These are phyloP conservation scores for Gnatocerus cornutus DNA, from an alignment of 2,888 invertebrate species.

Conservation along the genomic window DNA sequence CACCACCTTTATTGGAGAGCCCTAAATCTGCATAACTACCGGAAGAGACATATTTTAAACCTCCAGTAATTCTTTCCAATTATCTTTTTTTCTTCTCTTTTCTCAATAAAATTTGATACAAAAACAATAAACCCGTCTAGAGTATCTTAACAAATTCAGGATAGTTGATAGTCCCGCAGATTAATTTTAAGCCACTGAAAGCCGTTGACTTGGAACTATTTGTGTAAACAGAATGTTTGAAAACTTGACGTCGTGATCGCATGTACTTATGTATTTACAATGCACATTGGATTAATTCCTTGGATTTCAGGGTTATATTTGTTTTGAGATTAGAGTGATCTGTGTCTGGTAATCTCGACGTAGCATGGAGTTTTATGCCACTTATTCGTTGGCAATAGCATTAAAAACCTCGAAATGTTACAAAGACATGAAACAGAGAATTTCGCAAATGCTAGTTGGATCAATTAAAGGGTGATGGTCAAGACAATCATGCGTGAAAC, in stretches of 20 bases:
- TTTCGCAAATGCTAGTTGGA: conserved; percentile 25
- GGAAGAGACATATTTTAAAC: background rate
- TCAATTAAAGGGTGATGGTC: conserved; percentile 30
- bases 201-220: too few species aligned
- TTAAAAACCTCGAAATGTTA: conserved; percentile 3
- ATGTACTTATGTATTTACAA: too few species aligned
- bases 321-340: background rate
- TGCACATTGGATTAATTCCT: too few species aligned
- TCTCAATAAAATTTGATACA: too few species aligned
- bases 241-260: too few species aligned
- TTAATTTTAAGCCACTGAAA: too few species aligned
- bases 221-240: too few species aligned
- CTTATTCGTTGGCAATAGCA: conserved; percentile 9
- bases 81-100: background rate
- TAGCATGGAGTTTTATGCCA: conserved; percentile 1
- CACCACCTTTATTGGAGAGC: conserved; percentile 9
- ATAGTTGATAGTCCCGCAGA: too few species aligned
- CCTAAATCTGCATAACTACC: conserved; percentile 4
- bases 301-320: too few species aligned
- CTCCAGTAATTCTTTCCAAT: background rate
- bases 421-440: conserved; percentile 6
- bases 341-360: background rate
- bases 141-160: too few species aligned
- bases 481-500: conserved; percentile 36
- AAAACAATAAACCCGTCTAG: too few species aligned